Evolutionary conservation across 1,140 invertebrate genomes (phyloP).

Genomic region (Epicauta chinensis): DNA sequence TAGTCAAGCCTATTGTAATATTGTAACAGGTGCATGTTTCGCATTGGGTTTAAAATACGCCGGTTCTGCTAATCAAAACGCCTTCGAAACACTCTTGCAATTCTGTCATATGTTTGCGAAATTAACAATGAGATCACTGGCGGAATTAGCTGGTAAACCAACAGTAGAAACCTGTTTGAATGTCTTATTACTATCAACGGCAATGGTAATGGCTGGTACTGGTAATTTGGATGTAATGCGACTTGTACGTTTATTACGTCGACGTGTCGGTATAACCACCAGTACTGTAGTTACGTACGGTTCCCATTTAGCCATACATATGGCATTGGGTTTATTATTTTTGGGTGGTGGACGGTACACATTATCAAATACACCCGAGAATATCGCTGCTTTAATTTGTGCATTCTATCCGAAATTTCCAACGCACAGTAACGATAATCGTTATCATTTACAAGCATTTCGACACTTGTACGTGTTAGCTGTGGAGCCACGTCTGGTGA

Average conservation of each 20-base stretch:
- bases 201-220: constrained; percentile 89
- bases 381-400: constrained; percentile 82
- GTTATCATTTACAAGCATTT: constrained; percentile 92
- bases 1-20: constrained; percentile 94
- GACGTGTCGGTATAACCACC: constrained; percentile 57
- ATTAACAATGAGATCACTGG: constrained; percentile 60
- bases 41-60: constrained; percentile 91
- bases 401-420: constrained; percentile 97
- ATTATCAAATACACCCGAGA: constrained; percentile 72
- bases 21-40: constrained; percentile 89
- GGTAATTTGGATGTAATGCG: constrained; percentile 84
- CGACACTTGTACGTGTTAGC: constrained; percentile 93
- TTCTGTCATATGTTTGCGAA: constrained; percentile 62
- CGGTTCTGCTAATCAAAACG: constrained; percentile 78
- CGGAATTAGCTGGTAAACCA: constrained; percentile 81
- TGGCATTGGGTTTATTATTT: constrained; percentile 88
- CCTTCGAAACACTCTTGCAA: constrained; percentile 67
- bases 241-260: constrained; percentile 75
- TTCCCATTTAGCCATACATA: constrained; percentile 89
- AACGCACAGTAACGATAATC: constrained; percentile 92
- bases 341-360: constrained; percentile 89
- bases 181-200: constrained; percentile 72
- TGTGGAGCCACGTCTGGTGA: constrained; percentile 77
- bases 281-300: constrained; percentile 76
- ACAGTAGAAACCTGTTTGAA: constrained; percentile 87